Evolutionary conservation across 2,797 vertebrate genomes (phyloP), one percentile per base, ranked within the genome.

Genomic region (Dendrocincla tyrannina): DNA sequence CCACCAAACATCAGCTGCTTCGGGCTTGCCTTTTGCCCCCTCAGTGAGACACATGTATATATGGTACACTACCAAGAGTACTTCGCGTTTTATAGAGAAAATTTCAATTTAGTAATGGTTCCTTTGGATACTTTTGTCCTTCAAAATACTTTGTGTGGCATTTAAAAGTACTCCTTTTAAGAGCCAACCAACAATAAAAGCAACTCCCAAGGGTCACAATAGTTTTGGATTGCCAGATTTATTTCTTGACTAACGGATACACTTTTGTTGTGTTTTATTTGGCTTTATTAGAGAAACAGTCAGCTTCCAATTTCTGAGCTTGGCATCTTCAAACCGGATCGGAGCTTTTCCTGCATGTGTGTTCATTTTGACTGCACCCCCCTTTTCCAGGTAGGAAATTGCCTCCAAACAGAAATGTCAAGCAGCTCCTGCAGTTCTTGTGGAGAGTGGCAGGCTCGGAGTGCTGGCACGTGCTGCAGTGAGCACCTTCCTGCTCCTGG

Each of bases 371-470:
- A 93, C 49, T 91, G 69, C 93, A 67, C 85, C 73, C 35, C 73
- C 15, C 11, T 88, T 91, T 89, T 84, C 91, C 68, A 30, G 55
- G 88, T 66, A 52, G 79, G 82, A 87, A 92, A 88, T 27, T 17
- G 44, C 79, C 91, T 88, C 89, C 60, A 14, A 39, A 59, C 33
- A 33, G 50, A 88, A 89, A 92, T 91, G 91, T 88, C 92, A 93
- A 96, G 94, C 86, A 89, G 86, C 87, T 92, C 93, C 95, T 44
- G 87, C 41, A 68, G 68, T 41, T 85, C 78, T 74, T 59, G 10
- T 37, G 89, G 72, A 66, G 90, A 52, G 81, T 85, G 87, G 55
- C 53, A 25, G 58, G 53, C 82, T 84, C 39, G 5, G 46, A 78
- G 73, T 0, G 5, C 32, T 66, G 89, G 81, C 78, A 88, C 59